Evolutionary conservation across 2,888 invertebrate genomes (phyloP).

Genomic region (Caenorhabditis sp.): DNA sequence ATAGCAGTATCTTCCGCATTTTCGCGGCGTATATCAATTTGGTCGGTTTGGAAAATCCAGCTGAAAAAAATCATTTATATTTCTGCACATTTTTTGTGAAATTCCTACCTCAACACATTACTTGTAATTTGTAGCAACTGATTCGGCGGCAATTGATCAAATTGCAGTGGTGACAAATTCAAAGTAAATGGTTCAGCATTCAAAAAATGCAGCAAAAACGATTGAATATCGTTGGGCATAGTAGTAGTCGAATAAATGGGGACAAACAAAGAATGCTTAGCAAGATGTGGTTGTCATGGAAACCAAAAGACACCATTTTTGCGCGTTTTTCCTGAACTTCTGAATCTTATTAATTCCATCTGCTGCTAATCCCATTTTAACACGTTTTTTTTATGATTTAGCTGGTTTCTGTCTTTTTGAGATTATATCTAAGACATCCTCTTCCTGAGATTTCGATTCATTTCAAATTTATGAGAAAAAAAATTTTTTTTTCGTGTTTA

Average conservation of each 20-base stretch:
- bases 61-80: slow-evolving; percentile 30
- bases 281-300: neutral
- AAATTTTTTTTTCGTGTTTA: too few species aligned
- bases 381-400: too few species aligned
- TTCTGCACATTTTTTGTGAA: slow-evolving; percentile 50
- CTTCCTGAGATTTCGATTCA: too few species aligned
- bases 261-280: too few species aligned
- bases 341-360: neutral
- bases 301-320: neutral
- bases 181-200: slow-evolving; percentile 80
- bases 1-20: slow-evolving; percentile 82
- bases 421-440: too few species aligned
- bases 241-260: too few species aligned
- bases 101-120: slow-evolving; percentile 77
- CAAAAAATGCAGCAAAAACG: slow-evolving; percentile 78
- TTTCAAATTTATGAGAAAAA: too few species aligned
- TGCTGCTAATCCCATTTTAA: too few species aligned
- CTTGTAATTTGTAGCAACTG: slow-evolving; percentile 81
- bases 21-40: slow-evolving; percentile 81
- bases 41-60: slow-evolving; percentile 70
- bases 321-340: neutral
- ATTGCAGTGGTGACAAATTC: slow-evolving; percentile 84
- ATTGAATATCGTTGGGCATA: slow-evolving; percentile 25
- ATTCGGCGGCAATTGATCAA: slow-evolving; percentile 82
- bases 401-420: too few species aligned